A percentile compares a stretch with the other conserved stretches of the same genome.
phyloP scores from a whole-genome alignment of 2,888 invertebrate genomes.

The Lathronympha strigana region DNA sequence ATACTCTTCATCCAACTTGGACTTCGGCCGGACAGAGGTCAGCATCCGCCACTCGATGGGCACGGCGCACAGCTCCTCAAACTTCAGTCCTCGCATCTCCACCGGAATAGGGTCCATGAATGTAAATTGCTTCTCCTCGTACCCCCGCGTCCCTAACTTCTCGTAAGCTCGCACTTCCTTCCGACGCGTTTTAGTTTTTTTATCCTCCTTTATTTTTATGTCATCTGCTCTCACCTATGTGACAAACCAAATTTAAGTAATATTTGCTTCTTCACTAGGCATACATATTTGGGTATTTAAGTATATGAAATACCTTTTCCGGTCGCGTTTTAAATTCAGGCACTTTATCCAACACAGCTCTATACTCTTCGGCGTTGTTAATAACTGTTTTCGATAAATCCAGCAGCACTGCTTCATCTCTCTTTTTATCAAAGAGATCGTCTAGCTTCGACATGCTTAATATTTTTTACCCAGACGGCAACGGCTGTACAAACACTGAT shows the following conservation, averaged over 20 bases:
- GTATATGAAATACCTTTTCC: constrained; percentile 86
- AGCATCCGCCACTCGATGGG: constrained; percentile 97
- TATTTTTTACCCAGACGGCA: constrained; percentile 31
- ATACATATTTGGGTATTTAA: not conserved
- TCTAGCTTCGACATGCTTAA: constrained; percentile 88
- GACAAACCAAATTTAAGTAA: constrained; percentile 11
- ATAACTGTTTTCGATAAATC: constrained; percentile 92
- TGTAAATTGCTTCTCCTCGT: constrained; percentile 78
- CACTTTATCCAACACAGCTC: constrained; percentile 92
- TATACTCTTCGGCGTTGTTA: constrained; percentile 92
- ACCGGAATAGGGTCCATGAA: constrained; percentile 91
- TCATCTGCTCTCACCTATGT: constrained; percentile 88
- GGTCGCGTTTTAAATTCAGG: constrained; percentile 95
- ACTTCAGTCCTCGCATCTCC: constrained; percentile 90
- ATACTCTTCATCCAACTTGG: constrained; percentile 93
- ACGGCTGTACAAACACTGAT: constrained; percentile 43
- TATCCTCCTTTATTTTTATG: constrained; percentile 89
- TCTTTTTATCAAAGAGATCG: constrained; percentile 93
- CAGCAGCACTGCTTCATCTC: constrained; percentile 92
- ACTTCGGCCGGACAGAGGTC: constrained; percentile 93
- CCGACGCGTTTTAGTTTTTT: constrained; percentile 89
- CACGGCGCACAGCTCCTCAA: constrained; percentile 91
- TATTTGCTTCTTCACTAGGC: not conserved
- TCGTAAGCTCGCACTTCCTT: constrained; percentile 88
- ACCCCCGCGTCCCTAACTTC: constrained; percentile 86